These are phyloP conservation scores for Danaus plexippus DNA, from an alignment of 1,140 invertebrate species.

Conservation along the genomic window DNA sequence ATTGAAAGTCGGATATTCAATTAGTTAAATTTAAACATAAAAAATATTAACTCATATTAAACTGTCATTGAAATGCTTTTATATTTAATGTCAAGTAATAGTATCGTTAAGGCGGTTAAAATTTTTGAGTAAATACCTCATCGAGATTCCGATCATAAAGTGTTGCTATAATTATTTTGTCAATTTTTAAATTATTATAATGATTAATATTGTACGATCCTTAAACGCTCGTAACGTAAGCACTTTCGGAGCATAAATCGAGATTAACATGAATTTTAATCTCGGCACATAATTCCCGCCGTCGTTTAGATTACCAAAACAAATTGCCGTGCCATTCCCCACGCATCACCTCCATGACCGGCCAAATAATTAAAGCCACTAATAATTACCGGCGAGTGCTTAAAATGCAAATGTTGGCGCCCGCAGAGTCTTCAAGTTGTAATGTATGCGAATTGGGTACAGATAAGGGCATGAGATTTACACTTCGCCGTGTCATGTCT, in stretches of 20 bases:
- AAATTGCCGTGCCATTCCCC: constrained; percentile 54
- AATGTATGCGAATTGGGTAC: constrained; percentile 54
- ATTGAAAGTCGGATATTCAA: too few relatives aligned
- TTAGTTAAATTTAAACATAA: too few relatives aligned
- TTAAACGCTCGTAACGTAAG: constrained; percentile 1
- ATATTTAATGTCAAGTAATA: too few relatives aligned
- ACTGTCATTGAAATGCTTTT: too few relatives aligned
- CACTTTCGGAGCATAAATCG: constrained; percentile 6
- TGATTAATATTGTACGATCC: too few relatives aligned
- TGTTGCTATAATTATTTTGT: too few relatives aligned
- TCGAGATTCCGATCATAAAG: too few relatives aligned
- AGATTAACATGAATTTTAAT: constrained; percentile 18
- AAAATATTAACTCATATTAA: too few relatives aligned
- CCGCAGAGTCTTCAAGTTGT: constrained; percentile 53
- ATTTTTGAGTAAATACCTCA: too few relatives aligned
- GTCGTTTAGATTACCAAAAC: constrained; percentile 54
- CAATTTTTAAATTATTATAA: too few relatives aligned
- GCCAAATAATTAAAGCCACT: constrained; percentile 64
- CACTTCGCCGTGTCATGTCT: constrained; percentile 49
- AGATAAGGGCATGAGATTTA: constrained; percentile 63
- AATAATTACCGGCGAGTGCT: constrained; percentile 58
- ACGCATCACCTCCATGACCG: constrained; percentile 41
- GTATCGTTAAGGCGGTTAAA: too few relatives aligned
- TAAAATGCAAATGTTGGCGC: constrained; percentile 68
- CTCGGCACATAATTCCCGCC: constrained; percentile 26